Conservation (phyloP, 2,888 invertebrate species). For the Melinaea menophilus region DNA sequence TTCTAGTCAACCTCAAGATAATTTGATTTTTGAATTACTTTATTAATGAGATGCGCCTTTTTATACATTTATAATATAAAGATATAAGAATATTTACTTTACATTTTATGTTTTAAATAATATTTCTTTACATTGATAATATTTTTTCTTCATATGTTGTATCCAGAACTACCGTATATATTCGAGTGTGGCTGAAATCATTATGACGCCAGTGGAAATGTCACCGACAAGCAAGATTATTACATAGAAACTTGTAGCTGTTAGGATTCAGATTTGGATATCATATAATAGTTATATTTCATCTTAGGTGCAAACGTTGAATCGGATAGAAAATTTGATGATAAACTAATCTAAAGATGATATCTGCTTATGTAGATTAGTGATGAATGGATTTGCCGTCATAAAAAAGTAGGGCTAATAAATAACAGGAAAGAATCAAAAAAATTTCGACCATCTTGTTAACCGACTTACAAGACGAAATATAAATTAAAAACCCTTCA, state of each 20-base stretch:
- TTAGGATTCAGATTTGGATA: not conserved
- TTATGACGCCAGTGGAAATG: not conserved
- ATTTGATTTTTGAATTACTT: slow-evolving; percentile 23
- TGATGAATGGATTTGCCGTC: no score
- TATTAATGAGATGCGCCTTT: slow-evolving; percentile 15
- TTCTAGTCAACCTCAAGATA: slow-evolving; percentile 28
- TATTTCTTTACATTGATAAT: no score
- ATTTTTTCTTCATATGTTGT: not conserved
- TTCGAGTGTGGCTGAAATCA: not conserved
- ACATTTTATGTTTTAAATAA: no score
- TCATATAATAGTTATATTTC: not conserved
- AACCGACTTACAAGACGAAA: not conserved
- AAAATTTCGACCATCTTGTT: no score
- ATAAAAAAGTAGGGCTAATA: no score
- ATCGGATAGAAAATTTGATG: no score
- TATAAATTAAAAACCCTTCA: not conserved
- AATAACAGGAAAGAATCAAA: no score
- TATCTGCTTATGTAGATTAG: no score
- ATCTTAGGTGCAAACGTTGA: no score
- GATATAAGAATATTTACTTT: no score
- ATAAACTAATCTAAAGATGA: no score
- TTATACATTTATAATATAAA: no score
- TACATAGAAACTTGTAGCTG: not conserved
- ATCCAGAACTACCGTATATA: not conserved
- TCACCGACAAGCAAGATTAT: slow-evolving; percentile 3